Conservation (phyloP, 2,113 vertebrate species). For the Irena cyanogastra region DNA sequence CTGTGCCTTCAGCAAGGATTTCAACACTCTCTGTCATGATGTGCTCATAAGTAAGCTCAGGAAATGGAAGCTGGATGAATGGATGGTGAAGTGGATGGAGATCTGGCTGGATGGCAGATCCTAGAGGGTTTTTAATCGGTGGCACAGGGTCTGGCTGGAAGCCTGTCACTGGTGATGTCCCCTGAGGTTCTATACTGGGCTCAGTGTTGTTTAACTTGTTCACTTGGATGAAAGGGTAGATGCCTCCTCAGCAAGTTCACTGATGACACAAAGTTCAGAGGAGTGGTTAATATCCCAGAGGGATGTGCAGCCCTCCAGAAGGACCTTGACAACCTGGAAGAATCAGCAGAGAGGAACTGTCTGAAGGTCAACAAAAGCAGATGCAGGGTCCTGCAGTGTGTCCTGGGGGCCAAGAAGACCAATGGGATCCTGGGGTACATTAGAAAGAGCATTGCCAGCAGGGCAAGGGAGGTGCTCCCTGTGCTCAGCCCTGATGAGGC, state of each 20-base stretch:
- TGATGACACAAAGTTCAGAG: background rate
- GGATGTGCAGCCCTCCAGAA: background rate
- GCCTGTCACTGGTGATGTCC: background rate
- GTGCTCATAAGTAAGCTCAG: background rate
- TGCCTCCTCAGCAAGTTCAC: background rate
- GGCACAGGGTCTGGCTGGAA: background rate
- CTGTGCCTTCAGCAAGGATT: background rate
- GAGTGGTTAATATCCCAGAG: background rate
- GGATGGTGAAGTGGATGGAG: background rate
- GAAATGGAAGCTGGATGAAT: background rate
- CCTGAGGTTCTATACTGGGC: background rate
- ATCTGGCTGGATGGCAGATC: background rate
- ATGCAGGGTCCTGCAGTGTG: background rate
- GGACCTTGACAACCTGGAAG: background rate
- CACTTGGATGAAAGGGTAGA: background rate
- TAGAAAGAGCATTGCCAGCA: background rate
- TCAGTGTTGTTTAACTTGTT: background rate
- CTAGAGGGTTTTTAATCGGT: fast-evolving
- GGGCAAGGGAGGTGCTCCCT: fast-evolving
- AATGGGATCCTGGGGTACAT: too few relatives aligned
- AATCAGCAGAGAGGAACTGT: background rate
- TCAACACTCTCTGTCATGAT: background rate
- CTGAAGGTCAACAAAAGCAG: background rate
- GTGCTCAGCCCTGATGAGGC: background rate
- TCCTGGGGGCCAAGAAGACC: background rate